Evolutionary conservation across 1,140 invertebrate species (phyloP).

Genomic region (Saccostrea glomerata): DNA sequence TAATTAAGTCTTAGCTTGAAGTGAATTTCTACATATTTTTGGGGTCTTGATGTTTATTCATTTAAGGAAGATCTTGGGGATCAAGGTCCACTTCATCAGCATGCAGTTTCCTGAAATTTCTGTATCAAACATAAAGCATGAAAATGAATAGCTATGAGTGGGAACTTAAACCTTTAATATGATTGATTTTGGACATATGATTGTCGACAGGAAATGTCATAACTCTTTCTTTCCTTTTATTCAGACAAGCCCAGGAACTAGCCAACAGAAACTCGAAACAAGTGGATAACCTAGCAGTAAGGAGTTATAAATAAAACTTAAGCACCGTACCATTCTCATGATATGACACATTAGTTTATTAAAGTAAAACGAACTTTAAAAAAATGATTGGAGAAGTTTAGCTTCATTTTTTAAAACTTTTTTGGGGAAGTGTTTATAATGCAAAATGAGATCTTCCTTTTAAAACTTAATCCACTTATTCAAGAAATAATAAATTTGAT

Average conservation of each 20-base stretch:
- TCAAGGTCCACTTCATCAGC: neutral
- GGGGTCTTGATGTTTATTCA: neutral
- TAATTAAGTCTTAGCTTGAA: neutral
- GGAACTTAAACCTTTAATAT: neutral
- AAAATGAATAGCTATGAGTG: neutral
- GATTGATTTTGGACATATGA: neutral
- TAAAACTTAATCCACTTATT: neutral
- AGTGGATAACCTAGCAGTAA: slow-evolving; percentile 73
- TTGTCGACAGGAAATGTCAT: neutral
- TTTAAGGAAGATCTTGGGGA: neutral
- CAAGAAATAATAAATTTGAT: neutral
- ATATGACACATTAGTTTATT: no score
- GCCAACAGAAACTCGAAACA: slow-evolving; percentile 71
- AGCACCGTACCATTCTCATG: no score
- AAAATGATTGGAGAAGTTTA: no score
- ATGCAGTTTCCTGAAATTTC: neutral
- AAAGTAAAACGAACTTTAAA: no score
- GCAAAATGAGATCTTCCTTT: neutral
- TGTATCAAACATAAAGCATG: neutral
- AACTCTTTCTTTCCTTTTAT: slow-evolving; percentile 34
- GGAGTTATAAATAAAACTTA: slow-evolving; percentile 49
- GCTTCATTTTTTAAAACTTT: no score
- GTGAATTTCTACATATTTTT: neutral
- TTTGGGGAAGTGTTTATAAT: no score
- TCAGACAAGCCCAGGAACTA: slow-evolving; percentile 75